A percentile compares a stretch with the other conserved stretches of the same genome.
These are phyloP conservation scores for Perdita meconis DNA, from an alignment of 2,888 invertebrate species.

Conservation along the genomic window DNA sequence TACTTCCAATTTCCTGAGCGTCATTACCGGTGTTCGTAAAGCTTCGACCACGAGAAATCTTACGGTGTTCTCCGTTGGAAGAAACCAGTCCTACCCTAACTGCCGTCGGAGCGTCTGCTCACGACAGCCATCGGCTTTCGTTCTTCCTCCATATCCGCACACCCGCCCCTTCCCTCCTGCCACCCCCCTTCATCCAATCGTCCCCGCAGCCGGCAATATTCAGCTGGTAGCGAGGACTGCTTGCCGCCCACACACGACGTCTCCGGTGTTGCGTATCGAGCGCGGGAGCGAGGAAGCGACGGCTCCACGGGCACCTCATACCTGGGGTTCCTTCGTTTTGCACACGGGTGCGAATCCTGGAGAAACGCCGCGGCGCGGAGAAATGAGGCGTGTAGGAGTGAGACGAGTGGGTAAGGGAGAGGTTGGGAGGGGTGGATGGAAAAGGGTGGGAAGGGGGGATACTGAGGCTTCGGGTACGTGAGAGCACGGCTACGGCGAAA, in stretches of 20 bases:
- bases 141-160: constrained; percentile 55
- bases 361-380: constrained; percentile 38
- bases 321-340: constrained; percentile 58
- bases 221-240: constrained; percentile 38
- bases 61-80: constrained; percentile 50
- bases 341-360: constrained; percentile 58
- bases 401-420: not conserved
- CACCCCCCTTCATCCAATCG: constrained; percentile 17
- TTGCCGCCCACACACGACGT: constrained; percentile 33
- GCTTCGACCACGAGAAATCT: constrained; percentile 65
- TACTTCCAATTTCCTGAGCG: constrained; percentile 70
- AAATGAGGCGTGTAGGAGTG: constrained; percentile 5
- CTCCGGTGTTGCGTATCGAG: constrained; percentile 61
- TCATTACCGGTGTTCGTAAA: constrained; percentile 63
- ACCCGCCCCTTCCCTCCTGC: constrained; percentile 13
- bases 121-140: constrained; percentile 70
- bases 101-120: constrained; percentile 63
- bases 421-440: constrained; percentile 31
- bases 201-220: constrained; percentile 39
- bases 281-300: constrained; percentile 16
- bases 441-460: constrained; percentile 23
- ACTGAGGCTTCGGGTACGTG: constrained; percentile 4
- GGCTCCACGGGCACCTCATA: constrained; percentile 23
- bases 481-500: constrained; percentile 38
- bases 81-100: constrained; percentile 57